Evolutionary conservation across 1,140 invertebrate genomes (phyloP).

Genomic region (Leptopilina clavipes): DNA sequence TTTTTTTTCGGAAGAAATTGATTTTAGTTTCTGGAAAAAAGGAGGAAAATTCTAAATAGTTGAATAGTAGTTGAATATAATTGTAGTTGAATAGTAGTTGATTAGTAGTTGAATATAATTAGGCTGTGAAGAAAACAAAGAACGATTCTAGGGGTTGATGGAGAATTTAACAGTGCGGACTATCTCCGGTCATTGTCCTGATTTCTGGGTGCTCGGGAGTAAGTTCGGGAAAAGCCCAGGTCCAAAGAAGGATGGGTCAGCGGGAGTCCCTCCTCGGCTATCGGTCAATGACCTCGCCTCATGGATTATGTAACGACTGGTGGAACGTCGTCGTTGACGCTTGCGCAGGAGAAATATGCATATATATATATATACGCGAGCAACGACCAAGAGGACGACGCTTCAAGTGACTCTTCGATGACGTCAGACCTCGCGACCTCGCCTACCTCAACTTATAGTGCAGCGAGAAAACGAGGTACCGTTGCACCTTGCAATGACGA

Average conservation of each 20-base stretch:
- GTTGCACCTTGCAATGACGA: conserved; percentile 55
- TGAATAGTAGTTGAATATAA: too few species aligned
- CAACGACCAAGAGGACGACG: conserved; percentile 58
- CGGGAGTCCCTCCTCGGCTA: conserved; percentile 55
- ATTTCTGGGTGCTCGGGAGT: conserved; percentile 21
- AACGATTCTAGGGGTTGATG: too few species aligned
- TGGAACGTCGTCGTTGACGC: conserved; percentile 49
- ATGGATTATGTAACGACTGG: conserved; percentile 63
- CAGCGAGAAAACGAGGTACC: conserved; percentile 64
- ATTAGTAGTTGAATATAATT: too few species aligned
- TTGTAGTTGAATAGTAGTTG: too few species aligned
- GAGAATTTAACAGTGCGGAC: background rate
- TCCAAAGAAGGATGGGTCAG: conserved; percentile 50
- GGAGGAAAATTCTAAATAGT: too few species aligned
- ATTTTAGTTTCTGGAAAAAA: too few species aligned
- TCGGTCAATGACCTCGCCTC: conserved; percentile 68
- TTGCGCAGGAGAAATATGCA: conserved; percentile 48
- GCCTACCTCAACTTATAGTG: conserved; percentile 71
- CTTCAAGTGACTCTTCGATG: conserved; percentile 63
- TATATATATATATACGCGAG: conserved; percentile 53
- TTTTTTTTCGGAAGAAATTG: too few species aligned
- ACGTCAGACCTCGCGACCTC: conserved; percentile 70
- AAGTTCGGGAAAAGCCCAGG: conserved; percentile 33
- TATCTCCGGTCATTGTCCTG: conserved; percentile 29
- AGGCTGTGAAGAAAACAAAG: too few species aligned